Evolutionary conservation across 2,888 invertebrate genomes (phyloP).

Genomic region (Lysandra coridon): DNA sequence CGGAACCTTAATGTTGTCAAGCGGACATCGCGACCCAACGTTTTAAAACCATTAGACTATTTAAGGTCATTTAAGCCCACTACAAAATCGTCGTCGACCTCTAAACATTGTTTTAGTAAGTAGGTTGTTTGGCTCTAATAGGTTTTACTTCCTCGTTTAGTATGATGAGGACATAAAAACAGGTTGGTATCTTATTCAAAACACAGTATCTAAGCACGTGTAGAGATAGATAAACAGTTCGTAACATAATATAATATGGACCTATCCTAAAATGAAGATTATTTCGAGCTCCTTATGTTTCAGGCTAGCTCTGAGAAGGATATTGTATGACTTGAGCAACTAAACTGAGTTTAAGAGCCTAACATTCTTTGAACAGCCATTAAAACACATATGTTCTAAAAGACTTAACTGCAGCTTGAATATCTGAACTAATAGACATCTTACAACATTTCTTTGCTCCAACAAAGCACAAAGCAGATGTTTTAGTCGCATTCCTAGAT

Average conservation of each 20-base stretch:
- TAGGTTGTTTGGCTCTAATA: not conserved
- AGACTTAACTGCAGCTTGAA: not conserved
- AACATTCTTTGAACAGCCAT: too few species aligned
- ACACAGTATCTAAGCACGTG: not conserved
- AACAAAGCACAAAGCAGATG: slow-evolving; percentile 17
- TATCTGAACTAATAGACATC: not conserved
- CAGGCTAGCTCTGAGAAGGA: too few species aligned
- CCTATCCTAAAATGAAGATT: too few species aligned
- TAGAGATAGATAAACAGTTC: too few species aligned
- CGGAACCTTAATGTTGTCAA: not conserved
- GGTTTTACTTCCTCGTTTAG: slow-evolving; percentile 3
- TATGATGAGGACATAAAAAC: not conserved
- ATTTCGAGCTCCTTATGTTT: too few species aligned
- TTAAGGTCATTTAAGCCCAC: slow-evolving; percentile 13
- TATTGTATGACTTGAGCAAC: too few species aligned
- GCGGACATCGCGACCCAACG: not conserved
- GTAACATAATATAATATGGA: too few species aligned
- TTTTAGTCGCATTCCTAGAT: not conserved
- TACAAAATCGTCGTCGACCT: not conserved
- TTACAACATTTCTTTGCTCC: not conserved
- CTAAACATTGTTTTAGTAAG: not conserved
- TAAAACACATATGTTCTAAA: too few species aligned
- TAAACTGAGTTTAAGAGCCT: too few species aligned
- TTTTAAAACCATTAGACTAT: not conserved
- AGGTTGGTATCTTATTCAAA: not conserved